These are phyloP conservation scores for Zosterops borbonicus DNA, from an alignment of 2,113 vertebrate species.

Conservation along the genomic window DNA sequence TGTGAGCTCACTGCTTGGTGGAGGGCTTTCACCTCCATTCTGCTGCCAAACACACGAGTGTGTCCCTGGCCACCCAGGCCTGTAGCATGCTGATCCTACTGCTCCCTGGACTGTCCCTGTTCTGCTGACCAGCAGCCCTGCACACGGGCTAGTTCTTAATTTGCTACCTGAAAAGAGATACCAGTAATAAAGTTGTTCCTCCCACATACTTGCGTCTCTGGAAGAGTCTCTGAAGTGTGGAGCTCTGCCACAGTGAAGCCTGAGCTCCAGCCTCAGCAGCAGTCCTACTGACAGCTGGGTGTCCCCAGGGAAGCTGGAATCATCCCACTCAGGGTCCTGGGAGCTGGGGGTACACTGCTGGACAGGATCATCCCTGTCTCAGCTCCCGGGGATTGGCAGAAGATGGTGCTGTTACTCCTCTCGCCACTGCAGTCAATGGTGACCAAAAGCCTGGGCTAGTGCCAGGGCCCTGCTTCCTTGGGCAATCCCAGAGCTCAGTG, in stretches of 20 bases:
- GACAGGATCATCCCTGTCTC: neutral
- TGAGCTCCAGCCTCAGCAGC: accelerated
- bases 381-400: neutral
- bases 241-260: accelerated
- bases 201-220: accelerated
- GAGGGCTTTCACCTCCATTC: neutral
- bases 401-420: conserved; percentile 47
- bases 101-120: neutral
- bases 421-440: accelerated
- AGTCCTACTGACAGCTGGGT: neutral
- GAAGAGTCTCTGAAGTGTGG: neutral
- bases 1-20: neutral
- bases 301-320: accelerated
- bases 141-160: neutral
- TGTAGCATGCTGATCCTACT: conserved; percentile 15
- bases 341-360: accelerated
- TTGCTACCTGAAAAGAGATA: neutral
- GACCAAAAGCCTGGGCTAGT: neutral
- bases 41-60: neutral
- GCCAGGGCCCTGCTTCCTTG: neutral
- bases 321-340: accelerated
- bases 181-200: conserved; percentile 39
- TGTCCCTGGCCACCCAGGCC: neutral
- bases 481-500: accelerated
- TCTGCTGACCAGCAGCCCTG: neutral